Evolutionary conservation across 2,113 vertebrate species (phyloP).

Genomic region (Aramus guarauna): DNA sequence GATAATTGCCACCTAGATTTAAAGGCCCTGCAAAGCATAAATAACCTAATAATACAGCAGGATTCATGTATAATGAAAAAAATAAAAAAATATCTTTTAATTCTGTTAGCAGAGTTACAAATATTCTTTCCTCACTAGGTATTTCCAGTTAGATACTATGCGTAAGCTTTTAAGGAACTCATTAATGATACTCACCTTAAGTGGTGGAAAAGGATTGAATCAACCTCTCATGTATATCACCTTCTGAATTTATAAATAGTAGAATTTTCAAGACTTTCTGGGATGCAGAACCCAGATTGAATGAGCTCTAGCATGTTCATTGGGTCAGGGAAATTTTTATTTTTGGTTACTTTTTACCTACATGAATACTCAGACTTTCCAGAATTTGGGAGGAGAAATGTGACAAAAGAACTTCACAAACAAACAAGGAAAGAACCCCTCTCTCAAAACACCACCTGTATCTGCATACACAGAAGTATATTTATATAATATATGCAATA

Average conservation of each 20-base stretch:
- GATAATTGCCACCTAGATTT: background rate
- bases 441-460: too few species aligned
- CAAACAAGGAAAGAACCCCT: background rate
- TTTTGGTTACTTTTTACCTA: background rate
- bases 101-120: background rate
- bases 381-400: background rate
- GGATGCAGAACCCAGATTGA: background rate
- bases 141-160: background rate
- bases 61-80: background rate
- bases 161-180: background rate
- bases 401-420: background rate
- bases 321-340: background rate
- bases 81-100: background rate
- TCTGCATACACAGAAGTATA: background rate
- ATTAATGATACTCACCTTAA: background rate
- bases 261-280: background rate
- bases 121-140: background rate
- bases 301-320: background rate
- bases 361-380: fast-evolving
- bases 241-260: background rate
- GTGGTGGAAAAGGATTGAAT: background rate
- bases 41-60: background rate
- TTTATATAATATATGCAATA: background rate
- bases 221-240: background rate
- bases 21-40: background rate